Evolutionary conservation across 2,888 invertebrate genomes (phyloP).

Genomic region (Selenia dentaria): DNA sequence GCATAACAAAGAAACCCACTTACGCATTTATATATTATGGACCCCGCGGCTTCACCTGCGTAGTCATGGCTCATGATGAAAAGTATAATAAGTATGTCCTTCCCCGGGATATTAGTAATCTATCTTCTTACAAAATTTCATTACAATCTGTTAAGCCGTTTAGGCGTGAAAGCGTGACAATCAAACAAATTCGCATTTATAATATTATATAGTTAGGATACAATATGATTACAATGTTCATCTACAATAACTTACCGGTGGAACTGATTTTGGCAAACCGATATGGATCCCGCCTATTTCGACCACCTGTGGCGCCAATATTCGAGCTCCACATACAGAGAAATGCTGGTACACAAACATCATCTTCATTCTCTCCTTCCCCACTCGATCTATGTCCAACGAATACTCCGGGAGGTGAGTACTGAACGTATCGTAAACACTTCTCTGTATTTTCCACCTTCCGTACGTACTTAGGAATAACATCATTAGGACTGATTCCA

Average conservation of each 20-base stretch:
- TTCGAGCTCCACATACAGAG: constrained; percentile 80
- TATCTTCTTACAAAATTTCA: no score
- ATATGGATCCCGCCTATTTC: constrained; percentile 85
- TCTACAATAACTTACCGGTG: constrained; percentile 49
- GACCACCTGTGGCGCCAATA: constrained; percentile 79
- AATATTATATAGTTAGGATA: no score
- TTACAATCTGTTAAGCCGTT: no score
- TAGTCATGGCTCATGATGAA: no score
- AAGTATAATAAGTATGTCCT: no score
- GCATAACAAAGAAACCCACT: no score
- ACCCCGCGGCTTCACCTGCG: no score
- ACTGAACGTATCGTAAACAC: constrained; percentile 56
- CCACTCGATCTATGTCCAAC: constrained; percentile 70
- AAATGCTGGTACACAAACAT: constrained; percentile 86
- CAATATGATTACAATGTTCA: no score
- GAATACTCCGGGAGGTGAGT: constrained; percentile 67
- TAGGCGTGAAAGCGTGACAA: no score
- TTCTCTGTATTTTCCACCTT: constrained; percentile 52
- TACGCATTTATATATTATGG: no score
- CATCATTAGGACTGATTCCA: constrained; percentile 49
- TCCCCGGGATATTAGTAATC: no score
- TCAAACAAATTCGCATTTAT: no score
- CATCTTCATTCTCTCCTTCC: constrained; percentile 73
- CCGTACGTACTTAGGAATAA: constrained; percentile 39
- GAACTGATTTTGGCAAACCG: constrained; percentile 44